phyloP scores from a whole-genome alignment of 2,888 invertebrate genomes.

The Diplazon laetatorius region DNA sequence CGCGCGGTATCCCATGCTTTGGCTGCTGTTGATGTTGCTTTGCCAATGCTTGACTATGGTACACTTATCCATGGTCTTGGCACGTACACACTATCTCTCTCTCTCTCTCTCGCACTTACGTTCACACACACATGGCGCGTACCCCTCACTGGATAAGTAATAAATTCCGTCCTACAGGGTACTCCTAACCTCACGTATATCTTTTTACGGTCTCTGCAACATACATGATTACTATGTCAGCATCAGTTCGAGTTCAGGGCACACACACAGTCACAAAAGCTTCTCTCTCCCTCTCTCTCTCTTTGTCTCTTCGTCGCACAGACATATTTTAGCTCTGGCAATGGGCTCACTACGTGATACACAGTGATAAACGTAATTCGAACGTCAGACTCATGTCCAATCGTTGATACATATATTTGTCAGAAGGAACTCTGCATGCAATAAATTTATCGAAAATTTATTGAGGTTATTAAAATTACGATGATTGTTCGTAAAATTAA shows the following conservation, averaged over 20 bases:
- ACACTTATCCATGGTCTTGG: conserved; percentile 61
- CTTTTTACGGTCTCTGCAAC: background rate
- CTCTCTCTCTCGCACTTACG: background rate
- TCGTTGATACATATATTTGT: no score
- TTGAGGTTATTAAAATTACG: no score
- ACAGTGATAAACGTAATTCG: no score
- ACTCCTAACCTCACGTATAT: background rate
- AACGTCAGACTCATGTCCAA: no score
- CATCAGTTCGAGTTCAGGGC: conserved; percentile 21
- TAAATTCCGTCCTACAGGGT: conserved; percentile 1
- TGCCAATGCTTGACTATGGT: conserved; percentile 19
- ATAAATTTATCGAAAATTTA: no score
- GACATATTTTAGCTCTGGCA: no score
- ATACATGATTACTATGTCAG: background rate
- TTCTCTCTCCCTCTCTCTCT: no score
- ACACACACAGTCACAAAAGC: background rate
- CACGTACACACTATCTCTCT: conserved; percentile 37
- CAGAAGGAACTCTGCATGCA: no score
- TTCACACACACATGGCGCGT: background rate
- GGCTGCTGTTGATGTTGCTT: conserved; percentile 45
- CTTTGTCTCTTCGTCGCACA: no score
- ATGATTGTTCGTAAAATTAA: no score
- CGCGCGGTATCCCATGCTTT: conserved; percentile 61
- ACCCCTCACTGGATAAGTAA: conserved; percentile 18
- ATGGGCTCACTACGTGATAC: no score